Base-by-base conservation (phyloP, 2,888 invertebrate genomes). In the Reticulitermes lucifugus region DNA sequence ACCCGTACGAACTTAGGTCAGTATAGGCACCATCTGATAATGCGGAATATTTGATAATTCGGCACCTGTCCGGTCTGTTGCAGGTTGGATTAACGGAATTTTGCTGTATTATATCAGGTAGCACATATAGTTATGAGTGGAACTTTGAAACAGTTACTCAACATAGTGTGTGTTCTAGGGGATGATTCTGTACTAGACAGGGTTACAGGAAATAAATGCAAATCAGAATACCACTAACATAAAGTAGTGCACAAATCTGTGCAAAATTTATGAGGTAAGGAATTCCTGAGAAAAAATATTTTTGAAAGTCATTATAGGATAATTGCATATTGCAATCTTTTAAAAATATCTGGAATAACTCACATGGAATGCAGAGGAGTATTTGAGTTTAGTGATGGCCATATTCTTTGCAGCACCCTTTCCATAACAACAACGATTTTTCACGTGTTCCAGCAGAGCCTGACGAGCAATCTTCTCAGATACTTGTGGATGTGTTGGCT, bases 361-460 rank as follows among this genome's bases (percentile, higher is more conserved):
- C 89, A 92, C 92, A 89, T 92, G 92, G 88, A 92, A 92, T 77
- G 92, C 92, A 85, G 90, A 91, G 35, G 91, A 90, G 85, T 91
- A 91, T 73, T 90, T 89, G 43, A 93, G 90, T 84, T 91, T 91
- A n/a, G 89, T 90, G 82, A 92, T 90, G 41, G 89, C 88, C 90
- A 93, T 90, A 83, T 91, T 89, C 85, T 90, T 88, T 7, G 92
- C 92, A 21, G 92, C 91, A 12, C 90, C 89, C 83, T 89, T 90
- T 21, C 92, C 92, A 90, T 92, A 93, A 88, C 92, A 93, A 88
- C 92, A 92, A 88, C 91, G 90, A 77, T 91, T 89, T 46, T 90
- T 89, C n/a, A 91, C 91, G 88, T 90, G 90, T 25, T 89, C 88
- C 59, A 91, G 87, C 41, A 93, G 89, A 0, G 92, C 92, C 60